Conservation (phyloP, 2,113 vertebrate genomes). For the Oryctolagus cuniculus region mOryCun1.1 NC_091434.1:5476501-5477000, state of each 20-base stretch:
- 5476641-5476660: neutral
- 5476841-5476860: neutral
- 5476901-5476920: neutral
- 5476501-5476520: neutral
- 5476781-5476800: neutral
- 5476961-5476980: neutral
- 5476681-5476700: no score
- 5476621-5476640: neutral
- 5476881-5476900: neutral
- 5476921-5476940: no score
- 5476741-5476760: neutral
- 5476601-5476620: accelerated
- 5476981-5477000: neutral
- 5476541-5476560: neutral
- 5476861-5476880: neutral
- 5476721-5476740: no score
- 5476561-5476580: neutral
- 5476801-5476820: no score
- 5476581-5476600: accelerated
- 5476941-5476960: neutral
- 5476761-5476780: neutral
- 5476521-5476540: no score
- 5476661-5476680: neutral
- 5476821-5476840: no score
- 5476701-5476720: neutral